Conservation (phyloP, 2,888 invertebrate species). For the Athalia cordata region DNA sequence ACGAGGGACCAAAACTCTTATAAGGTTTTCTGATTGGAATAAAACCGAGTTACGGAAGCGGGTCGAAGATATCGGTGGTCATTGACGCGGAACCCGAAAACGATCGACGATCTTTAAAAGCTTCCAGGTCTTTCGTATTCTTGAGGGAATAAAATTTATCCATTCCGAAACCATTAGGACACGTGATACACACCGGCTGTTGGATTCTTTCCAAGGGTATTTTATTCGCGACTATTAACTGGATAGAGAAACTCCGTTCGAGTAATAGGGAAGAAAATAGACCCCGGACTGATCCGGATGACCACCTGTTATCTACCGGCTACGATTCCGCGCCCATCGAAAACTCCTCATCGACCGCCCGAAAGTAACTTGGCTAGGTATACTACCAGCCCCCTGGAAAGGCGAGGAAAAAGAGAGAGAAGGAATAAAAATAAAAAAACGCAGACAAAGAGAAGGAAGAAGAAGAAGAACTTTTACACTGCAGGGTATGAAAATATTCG, state of each 20-base stretch:
- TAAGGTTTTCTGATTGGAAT: constrained; percentile 40
- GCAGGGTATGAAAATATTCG: neutral
- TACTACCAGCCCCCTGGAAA: too few relatives aligned
- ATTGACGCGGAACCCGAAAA: neutral
- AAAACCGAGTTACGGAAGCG: constrained; percentile 34
- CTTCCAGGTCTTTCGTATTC: neutral
- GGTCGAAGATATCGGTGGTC: neutral
- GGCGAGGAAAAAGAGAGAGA: too few relatives aligned
- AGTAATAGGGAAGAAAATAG: too few relatives aligned
- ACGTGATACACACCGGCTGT: constrained; percentile 4
- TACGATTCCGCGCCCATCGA: too few relatives aligned
- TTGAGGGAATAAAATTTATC: neutral
- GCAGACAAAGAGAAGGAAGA: neutral
- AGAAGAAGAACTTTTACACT: neutral
- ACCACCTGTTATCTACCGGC: constrained; percentile 30
- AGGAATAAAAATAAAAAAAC: too few relatives aligned
- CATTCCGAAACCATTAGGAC: constrained; percentile 6
- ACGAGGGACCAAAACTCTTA: constrained; percentile 23
- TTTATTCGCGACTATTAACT: neutral
- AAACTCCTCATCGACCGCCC: too few relatives aligned
- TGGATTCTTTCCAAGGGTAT: too few relatives aligned
- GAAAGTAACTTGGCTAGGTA: too few relatives aligned
- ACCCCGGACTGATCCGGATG: neutral
- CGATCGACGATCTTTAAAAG: neutral
- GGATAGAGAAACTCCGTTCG: neutral